Evolutionary conservation across 2,797 vertebrate species (phyloP).

Genomic region (Poecilia wingei): DNA sequence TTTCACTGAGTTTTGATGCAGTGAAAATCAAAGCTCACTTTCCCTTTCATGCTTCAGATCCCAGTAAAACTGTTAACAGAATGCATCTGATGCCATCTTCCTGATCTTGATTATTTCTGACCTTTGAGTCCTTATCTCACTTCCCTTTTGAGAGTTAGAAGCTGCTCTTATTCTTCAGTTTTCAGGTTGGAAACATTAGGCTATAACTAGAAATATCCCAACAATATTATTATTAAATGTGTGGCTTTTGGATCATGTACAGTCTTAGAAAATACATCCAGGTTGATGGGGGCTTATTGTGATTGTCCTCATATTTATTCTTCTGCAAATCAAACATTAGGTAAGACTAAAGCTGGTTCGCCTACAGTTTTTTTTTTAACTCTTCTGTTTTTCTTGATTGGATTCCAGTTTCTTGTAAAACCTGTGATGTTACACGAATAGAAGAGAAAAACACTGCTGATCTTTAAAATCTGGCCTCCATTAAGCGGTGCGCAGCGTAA

Average conservation of each 20-base stretch:
- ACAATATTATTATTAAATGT: neutral
- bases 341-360: neutral
- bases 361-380: neutral
- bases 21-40: neutral
- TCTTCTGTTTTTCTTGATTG: neutral
- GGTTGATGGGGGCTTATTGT: neutral
- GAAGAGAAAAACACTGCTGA: neutral
- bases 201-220: neutral
- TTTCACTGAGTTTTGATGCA: neutral
- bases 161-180: neutral
- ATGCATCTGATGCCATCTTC: constrained; percentile 4
- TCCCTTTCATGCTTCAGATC: neutral
- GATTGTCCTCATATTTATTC: neutral
- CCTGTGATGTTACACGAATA: neutral
- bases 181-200: neutral
- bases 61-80: neutral
- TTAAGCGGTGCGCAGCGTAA: constrained; percentile 15
- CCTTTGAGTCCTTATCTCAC: neutral
- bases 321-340: neutral
- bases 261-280: neutral
- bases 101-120: constrained; percentile 7
- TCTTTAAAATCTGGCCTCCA: constrained; percentile 11
- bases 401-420: neutral
- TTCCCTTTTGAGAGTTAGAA: neutral
- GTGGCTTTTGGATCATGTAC: neutral